Evolutionary conservation across 2,888 invertebrate genomes (phyloP), one percentile per base, ranked within the genome.

Genomic region (Cetonia aurata): DNA sequence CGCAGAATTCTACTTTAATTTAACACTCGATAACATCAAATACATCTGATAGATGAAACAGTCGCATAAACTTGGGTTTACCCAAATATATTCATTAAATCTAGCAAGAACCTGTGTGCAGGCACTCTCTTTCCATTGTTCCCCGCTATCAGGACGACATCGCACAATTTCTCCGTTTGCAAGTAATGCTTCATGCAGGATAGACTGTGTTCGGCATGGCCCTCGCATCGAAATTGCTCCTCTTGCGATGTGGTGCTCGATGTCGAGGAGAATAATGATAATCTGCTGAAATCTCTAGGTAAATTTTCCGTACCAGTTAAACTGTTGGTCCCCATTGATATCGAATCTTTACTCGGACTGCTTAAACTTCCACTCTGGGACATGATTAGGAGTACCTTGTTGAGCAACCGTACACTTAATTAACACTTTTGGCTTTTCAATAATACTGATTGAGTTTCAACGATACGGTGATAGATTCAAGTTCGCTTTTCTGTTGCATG

Each of bases 81-180:
- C 12, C 17, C 15, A 13, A 46, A 25, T 25, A 1, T 25, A 25
- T 25, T 6, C 1, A 10, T 44, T 6, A 1, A 50, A 50, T 50
- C 19, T n/a, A 15, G 19, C 13, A 13, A 2, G 9, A 80, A 84
- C 84, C 82, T 83, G 71, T 85, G 85, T 15, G 85, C 85, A 44
- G 81, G 79, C 25, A 85, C 81, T 76, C 89, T 88, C 84, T 87
- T 88, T 71, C 89, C 90, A 83, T 86, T 87, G 75, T 85, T 86
- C 81, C 93, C 95, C 72, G 94, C 95, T 77, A 96, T 90, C 25
- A 97, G 89, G 17, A 91, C 90, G 60, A 97, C 93, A 87, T 97
- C 97, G 81, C 95, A 96, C 66, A 97, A 87, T 84, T 94, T 92
- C 78, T 93, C 91, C 71, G 92, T 91, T 80, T 92, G 90, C 75